Conservation (phyloP, 2,797 vertebrate genomes). For the Anguilla anguilla region DNA sequence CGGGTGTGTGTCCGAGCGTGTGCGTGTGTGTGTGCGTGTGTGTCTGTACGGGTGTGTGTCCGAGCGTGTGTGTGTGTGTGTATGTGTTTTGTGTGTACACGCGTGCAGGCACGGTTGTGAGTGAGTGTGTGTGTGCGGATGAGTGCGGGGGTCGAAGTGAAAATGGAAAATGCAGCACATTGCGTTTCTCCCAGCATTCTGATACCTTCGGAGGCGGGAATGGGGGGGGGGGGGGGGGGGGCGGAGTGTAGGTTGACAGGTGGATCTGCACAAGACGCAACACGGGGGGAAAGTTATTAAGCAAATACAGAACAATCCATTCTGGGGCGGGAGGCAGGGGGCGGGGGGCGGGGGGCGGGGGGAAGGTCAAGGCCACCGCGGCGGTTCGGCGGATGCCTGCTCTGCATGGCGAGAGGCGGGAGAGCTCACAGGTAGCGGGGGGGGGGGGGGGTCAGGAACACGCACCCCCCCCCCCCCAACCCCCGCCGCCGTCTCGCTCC, state of each 20-base stretch:
- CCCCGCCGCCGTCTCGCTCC: constrained; percentile 10
- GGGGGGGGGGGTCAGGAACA: background rate
- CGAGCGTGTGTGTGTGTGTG: background rate
- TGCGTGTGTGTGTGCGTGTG: background rate
- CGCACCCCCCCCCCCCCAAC: background rate
- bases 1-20: too few species aligned
- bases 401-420: constrained; percentile 8
- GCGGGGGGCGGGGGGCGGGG: background rate
- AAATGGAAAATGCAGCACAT: background rate
- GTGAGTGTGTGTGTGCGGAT: background rate
- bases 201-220: background rate
- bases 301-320: constrained; percentile 27
- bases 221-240: background rate
- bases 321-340: constrained; percentile 3
- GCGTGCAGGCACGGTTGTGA: background rate
- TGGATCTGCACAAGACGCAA: background rate
- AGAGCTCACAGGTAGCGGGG: background rate
- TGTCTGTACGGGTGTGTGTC: too few species aligned
- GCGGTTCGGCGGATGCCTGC: background rate
- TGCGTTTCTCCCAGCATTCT: background rate
- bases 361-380: constrained; percentile 15
- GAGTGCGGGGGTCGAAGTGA: background rate
- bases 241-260: background rate
- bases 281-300: constrained; percentile 16
- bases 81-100: background rate